Base-by-base conservation (phyloP, 2,888 invertebrate species). In the Apotomis betuletana region DNA sequence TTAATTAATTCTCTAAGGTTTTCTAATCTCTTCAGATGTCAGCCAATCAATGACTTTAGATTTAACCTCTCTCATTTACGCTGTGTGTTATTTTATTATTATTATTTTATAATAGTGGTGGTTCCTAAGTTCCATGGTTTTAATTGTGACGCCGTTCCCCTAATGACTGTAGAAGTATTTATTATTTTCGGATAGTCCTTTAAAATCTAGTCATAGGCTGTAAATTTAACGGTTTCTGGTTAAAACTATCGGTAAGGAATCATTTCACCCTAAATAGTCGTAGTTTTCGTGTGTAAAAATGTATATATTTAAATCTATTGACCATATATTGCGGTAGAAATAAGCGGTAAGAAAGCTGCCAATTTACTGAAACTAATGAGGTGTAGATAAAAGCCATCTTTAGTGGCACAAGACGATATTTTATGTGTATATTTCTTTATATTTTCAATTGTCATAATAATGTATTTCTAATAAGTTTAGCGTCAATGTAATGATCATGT, bases 131-230 rank as follows among this genome's bases (percentile, higher is more conserved):
- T 8, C 59, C 13, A 59, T 44, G 13, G 3, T 59, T 15, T 8
- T 12, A 10, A 13, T 8, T 13, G 9, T 13, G 13, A 49, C n/a
- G 27, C 10, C 58, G 5, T 41, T 41, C 1, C 58, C 36, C 36
- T 12, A 58, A 58, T 58, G 58, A 58, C 57, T 27, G 27, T 36
- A 10, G 41, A 49, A 49, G 2, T 58, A 38, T 36, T 57, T 36
- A 38, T 36, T 57, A 57, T 55, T 10, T 27, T 27, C 36, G 12
- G 49, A 8, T 52, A 13, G 63, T 63, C 52, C n/a, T 10, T 44
- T 63, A 27, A 12, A 27, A 57, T 65, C 55, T 65, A 65, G 65
- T 65, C 65, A 65, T 57, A n/a, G 44, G 4, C n/a, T 59, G 13
- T 59, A 9, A 44, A 59, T 41, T 59, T 41, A n/a, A 59, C 41